These are phyloP conservation scores for Apocrypta bakeri DNA, from an alignment of 1,140 invertebrate species.

Conservation along the genomic window DNA sequence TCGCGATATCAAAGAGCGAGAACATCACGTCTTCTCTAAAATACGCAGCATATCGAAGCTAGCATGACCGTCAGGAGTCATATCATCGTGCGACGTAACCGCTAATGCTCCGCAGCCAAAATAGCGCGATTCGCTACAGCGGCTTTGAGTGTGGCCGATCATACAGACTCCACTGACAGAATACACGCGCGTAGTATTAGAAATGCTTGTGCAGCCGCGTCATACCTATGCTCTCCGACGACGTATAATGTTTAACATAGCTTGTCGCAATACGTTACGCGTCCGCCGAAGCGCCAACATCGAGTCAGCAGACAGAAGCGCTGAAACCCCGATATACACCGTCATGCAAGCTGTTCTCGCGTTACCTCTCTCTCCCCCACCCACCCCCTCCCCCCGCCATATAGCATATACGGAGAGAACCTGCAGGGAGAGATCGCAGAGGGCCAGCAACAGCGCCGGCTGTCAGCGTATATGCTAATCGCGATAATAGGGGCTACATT, in stretches of 20 bases:
- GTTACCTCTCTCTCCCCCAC: too few species aligned
- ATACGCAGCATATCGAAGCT: background rate
- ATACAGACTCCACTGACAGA: background rate
- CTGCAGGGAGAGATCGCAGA: background rate
- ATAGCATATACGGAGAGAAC: background rate
- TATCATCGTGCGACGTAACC: background rate
- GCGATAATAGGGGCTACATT: constrained; percentile 42
- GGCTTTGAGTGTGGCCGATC: background rate
- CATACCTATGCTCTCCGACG: background rate
- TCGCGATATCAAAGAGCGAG: background rate
- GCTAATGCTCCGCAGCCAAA: background rate
- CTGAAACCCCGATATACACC: background rate
- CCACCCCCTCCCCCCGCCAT: background rate
- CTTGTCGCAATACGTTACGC: constrained; percentile 32
- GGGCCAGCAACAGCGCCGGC: background rate
- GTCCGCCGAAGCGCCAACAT: background rate
- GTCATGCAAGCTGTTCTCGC: constrained; percentile 15
- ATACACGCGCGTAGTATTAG: background rate
- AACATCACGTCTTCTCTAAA: background rate
- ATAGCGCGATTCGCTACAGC: background rate
- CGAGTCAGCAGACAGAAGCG: background rate
- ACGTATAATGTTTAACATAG: constrained; percentile 8
- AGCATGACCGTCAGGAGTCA: too few species aligned
- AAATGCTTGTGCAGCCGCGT: background rate
- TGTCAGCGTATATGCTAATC: constrained; percentile 46